Percentiles rank a stretch among this genome's conserved stretches.
phyloP scores from a whole-genome alignment of 35 echinoderm and acorn worm species.

The Diadema setosum region DNA sequence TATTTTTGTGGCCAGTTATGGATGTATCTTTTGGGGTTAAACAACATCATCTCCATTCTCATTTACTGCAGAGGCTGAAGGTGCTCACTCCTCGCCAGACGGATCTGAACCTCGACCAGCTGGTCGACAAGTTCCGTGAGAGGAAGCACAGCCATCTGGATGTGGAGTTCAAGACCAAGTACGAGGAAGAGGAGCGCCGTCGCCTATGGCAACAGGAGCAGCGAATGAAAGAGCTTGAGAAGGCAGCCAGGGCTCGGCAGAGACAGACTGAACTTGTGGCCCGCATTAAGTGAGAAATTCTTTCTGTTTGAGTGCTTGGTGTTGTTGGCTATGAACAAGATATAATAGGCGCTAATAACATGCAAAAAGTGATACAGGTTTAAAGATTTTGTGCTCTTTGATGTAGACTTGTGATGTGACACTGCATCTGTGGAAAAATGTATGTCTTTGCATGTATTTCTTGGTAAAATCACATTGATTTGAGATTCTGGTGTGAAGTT shows the following conservation, averaged over 20 bases:
- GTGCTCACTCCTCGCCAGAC: constrained; percentile 88
- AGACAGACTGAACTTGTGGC: constrained; percentile 87
- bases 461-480: too few relatives aligned
- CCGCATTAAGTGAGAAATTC: constrained; percentile 81
- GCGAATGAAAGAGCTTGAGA: constrained; percentile 79
- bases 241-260: constrained; percentile 64
- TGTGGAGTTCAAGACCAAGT: constrained; percentile 78
- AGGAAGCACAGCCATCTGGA: constrained; percentile 82
- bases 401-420: too few relatives aligned
- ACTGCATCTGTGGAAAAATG: too few relatives aligned
- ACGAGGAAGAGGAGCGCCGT: constrained; percentile 74
- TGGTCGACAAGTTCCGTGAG: constrained; percentile 93
- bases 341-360: too few relatives aligned
- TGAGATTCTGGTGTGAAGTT: too few relatives aligned
- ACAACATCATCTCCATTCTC: not conserved
- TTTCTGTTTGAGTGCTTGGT: too few relatives aligned
- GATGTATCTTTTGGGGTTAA: not conserved
- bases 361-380: too few relatives aligned
- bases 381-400: too few relatives aligned
- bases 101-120: constrained; percentile 75
- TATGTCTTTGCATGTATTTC: too few relatives aligned
- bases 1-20: too few relatives aligned
- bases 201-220: constrained; percentile 84
- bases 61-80: constrained; percentile 65
- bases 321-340: too few relatives aligned